Evolutionary conservation across 1,140 invertebrate genomes (phyloP).

Genomic region (Caenorhabditis brenneri): DNA sequence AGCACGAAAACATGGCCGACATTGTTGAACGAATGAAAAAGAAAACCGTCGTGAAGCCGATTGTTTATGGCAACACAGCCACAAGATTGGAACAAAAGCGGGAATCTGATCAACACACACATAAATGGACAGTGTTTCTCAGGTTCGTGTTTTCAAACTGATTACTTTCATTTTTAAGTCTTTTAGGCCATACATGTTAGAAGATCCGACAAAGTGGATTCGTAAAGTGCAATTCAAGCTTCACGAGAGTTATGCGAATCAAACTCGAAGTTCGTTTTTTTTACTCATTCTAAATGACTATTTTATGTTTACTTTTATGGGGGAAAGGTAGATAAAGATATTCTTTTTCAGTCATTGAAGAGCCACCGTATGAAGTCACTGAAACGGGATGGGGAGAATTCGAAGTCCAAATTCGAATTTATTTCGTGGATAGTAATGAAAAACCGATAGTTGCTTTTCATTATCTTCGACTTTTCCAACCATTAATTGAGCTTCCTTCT

Average conservation of each 20-base stretch:
- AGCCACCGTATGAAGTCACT: constrained; percentile 94
- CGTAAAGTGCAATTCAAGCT: constrained; percentile 84
- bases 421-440: constrained; percentile 95
- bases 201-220: constrained; percentile 72
- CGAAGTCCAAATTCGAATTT: constrained; percentile 96
- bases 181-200: constrained; percentile 84
- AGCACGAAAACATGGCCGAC: constrained; percentile 37
- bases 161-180: neutral
- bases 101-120: constrained; percentile 98
- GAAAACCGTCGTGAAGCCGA: constrained; percentile 84
- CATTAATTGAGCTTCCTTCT: constrained; percentile 72
- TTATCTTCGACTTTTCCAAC: constrained; percentile 88
- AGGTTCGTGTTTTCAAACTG: neutral
- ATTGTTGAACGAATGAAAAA: constrained; percentile 56
- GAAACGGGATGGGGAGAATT: constrained; percentile 99
- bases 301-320: too few species aligned
- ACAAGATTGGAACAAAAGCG: constrained; percentile 94
- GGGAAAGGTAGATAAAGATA: neutral
- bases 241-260: constrained; percentile 95
- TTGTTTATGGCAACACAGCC: constrained; percentile 95
- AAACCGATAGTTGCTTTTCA: constrained; percentile 92
- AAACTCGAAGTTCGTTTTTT: constrained; percentile 78
- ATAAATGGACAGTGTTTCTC: constrained; percentile 94
- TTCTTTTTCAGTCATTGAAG: constrained; percentile 77
- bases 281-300: neutral